Conservation (phyloP, 2,113 vertebrate genomes). For the Etheostoma spectabile region DNA sequence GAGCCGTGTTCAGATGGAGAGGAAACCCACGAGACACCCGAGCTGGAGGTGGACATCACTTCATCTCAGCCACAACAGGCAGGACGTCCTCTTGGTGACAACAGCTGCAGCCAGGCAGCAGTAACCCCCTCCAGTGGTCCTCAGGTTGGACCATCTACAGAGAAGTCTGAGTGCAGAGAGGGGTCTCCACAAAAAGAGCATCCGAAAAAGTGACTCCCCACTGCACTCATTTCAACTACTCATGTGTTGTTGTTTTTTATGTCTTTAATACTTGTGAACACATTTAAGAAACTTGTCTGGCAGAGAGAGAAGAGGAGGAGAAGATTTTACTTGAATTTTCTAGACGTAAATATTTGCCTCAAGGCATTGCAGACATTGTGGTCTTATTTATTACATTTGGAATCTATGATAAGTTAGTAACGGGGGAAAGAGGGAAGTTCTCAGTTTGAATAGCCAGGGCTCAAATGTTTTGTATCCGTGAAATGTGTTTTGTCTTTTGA, state of each 20-base stretch:
- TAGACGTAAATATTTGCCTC: slow-evolving; percentile 69
- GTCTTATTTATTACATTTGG: slow-evolving; percentile 90
- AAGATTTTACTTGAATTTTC: slow-evolving; percentile 81
- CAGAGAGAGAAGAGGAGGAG: slow-evolving; percentile 16
- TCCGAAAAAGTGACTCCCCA: slow-evolving; percentile 49
- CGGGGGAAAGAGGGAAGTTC: slow-evolving; percentile 58
- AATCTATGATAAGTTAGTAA: slow-evolving; percentile 70
- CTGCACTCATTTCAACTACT: slow-evolving; percentile 4
- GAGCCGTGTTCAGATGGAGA: slow-evolving; percentile 83
- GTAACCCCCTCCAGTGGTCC: slow-evolving; percentile 22
- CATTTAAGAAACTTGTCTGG: slow-evolving; percentile 14
- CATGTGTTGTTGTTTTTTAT: slow-evolving; percentile 4
- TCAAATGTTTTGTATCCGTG: slow-evolving; percentile 73
- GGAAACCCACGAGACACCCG: slow-evolving; percentile 55
- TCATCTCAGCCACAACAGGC: slow-evolving; percentile 38
- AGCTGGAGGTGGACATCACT: slow-evolving; percentile 1
- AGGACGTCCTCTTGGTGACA: background rate
- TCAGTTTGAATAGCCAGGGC: slow-evolving; percentile 60
- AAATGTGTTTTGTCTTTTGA: slow-evolving; percentile 69
- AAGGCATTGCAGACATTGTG: slow-evolving; percentile 44
- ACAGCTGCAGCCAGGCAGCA: slow-evolving; percentile 25
- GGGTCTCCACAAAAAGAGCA: slow-evolving; percentile 40
- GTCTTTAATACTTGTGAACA: slow-evolving; percentile 16
- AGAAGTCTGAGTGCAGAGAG: slow-evolving; percentile 25
- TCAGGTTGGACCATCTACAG: slow-evolving; percentile 26